A percentile compares a stretch with the other conserved stretches of the same genome.
These are phyloP conservation scores for Aphelenchoides fujianensis DNA, from an alignment of 1,140 invertebrate species.

Conservation along the genomic window DNA sequence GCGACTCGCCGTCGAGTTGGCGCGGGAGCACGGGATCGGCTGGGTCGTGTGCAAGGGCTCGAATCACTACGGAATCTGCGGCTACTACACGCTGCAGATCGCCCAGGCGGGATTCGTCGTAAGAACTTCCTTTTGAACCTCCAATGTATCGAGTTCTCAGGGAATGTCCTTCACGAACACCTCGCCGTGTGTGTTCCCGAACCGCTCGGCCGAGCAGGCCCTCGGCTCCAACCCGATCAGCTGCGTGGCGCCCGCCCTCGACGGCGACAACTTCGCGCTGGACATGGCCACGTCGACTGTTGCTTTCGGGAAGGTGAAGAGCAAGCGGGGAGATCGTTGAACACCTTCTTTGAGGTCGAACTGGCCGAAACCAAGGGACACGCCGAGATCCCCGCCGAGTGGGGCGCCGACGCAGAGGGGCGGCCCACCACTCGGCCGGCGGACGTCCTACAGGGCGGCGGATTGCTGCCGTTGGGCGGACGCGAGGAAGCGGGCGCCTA, in stretches of 20 bases:
- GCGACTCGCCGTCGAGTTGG: slow-evolving; percentile 74
- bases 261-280: slow-evolving; percentile 75
- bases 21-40: slow-evolving; percentile 73
- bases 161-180: slow-evolving; percentile 84
- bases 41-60: slow-evolving; percentile 80
- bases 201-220: slow-evolving; percentile 71
- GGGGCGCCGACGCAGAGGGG: slow-evolving; percentile 76
- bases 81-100: slow-evolving; percentile 68
- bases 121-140: slow-evolving; percentile 2
- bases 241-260: slow-evolving; percentile 73
- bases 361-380: slow-evolving; percentile 44
- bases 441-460: slow-evolving; percentile 69
- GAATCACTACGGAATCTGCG: slow-evolving; percentile 86
- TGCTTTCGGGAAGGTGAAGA: slow-evolving; percentile 74
- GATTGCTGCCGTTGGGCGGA: slow-evolving; percentile 79
- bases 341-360: slow-evolving; percentile 40
- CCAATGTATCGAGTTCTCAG: slow-evolving; percentile 3
- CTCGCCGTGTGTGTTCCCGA: slow-evolving; percentile 80
- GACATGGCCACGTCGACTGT: slow-evolving; percentile 91
- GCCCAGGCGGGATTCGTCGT: slow-evolving; percentile 16
- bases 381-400: slow-evolving; percentile 72
- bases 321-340: slow-evolving; percentile 3
- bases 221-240: slow-evolving; percentile 84
- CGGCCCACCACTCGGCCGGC: slow-evolving; percentile 69
- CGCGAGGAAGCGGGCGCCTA: slow-evolving; percentile 69